Evolutionary conservation across 2,113 vertebrate genomes (phyloP).

Genomic region (Hucho hucho): DNA sequence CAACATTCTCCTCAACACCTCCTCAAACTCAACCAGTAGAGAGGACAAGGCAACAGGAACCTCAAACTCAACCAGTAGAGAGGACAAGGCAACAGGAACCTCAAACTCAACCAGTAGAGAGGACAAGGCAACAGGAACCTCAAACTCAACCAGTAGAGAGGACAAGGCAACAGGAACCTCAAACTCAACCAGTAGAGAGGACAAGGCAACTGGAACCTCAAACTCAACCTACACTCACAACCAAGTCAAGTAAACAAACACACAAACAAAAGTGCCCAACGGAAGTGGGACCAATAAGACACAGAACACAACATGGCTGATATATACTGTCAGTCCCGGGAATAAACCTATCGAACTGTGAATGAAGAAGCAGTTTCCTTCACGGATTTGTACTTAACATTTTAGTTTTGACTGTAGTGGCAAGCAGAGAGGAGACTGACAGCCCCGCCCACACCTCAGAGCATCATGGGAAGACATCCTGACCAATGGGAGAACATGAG

Average conservation of each 20-base stretch:
- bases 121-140: too few species aligned
- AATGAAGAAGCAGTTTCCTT: conserved; percentile 49
- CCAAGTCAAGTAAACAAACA: conserved; percentile 35
- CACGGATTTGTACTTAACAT: conserved; percentile 69
- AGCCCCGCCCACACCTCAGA: conserved; percentile 16
- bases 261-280: conserved; percentile 27
- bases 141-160: conserved; percentile 44
- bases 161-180: too few species aligned
- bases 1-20: too few species aligned
- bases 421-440: conserved; percentile 43
- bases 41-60: too few species aligned
- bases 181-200: too few species aligned
- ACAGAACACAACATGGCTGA: conserved; percentile 64
- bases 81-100: too few species aligned
- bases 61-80: too few species aligned
- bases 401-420: conserved; percentile 58
- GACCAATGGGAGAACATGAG: conserved; percentile 50
- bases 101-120: too few species aligned
- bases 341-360: neutral
- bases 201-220: neutral
- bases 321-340: conserved; percentile 54
- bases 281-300: conserved; percentile 85
- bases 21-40: too few species aligned
- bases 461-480: conserved; percentile 52
- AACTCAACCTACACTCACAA: conserved; percentile 44